Base-by-base conservation (phyloP, 2,888 invertebrate genomes). In the Vesta saturnalis region DNA sequence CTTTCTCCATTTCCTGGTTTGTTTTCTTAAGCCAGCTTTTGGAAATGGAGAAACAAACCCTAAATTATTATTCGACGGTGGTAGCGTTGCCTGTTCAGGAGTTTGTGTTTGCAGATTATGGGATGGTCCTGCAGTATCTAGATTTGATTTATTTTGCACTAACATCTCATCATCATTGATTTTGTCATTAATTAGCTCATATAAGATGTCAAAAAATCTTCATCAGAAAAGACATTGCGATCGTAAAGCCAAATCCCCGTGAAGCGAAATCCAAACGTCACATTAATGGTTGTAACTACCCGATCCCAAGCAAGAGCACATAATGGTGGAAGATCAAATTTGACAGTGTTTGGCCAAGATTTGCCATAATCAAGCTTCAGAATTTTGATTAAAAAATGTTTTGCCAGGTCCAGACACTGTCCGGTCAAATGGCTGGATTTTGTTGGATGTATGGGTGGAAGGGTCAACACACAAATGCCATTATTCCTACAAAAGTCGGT, bases 341-440 rank as follows among this genome's bases (percentile, higher is more conserved):
- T 1, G 43, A 5, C 3, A 43, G 4, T 12, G 43, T 12, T 12
- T 43, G 10, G 2, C 43, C 43, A 43, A 10, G 12, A 12, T 43
- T 43, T 3, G n/a, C 14, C 12, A 3, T 43, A 2, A 43, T 6
- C 43, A 12, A 43, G 1, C n/a, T 6, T 10, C 43, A 12, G n/a
- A 6, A 2, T 2, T 2, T 2, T 1, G 10, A 14, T 43, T 43
- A 6, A 43, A 2, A 12, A 43, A 43, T 12, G 10, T 43, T 43
- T 43, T 43, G 43, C 77, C 74, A 6, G 77, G 76, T 6, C 75
- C 73, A 72, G 68, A 75, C 1, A 78, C 70, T 47, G 71, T 47
- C 1, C 66, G 19, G 47, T 72, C 74, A 15, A 77, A 52, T 35
- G 77, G 78, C 69, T 79, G 78, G 12, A 78, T 60, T 64, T 76